Base-by-base conservation (phyloP, 2,888 invertebrate genomes). In the Ditula angustiorana region DNA sequence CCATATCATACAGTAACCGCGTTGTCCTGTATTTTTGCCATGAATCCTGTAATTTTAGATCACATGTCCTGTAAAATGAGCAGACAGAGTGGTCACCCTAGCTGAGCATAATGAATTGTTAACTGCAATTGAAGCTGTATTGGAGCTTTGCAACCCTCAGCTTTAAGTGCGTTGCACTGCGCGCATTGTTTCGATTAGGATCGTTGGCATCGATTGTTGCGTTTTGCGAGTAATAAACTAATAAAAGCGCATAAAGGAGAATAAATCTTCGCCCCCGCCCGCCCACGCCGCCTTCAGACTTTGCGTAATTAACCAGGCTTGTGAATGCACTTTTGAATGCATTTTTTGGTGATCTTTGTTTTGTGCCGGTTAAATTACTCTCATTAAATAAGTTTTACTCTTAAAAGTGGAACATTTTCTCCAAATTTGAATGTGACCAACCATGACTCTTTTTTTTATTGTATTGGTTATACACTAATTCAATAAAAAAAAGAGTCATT, bases 211-310 rank as follows among this genome's bases (percentile, higher is more conserved):
- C 65, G 68, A 77, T 77, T 73, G 73, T 75, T 70, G 67, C 68
- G 66, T 71, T 71, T 69, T 69, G 71, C 58, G 69, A 69, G 73
- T 73, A 74, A 76, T 78, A 67, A 67, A 41, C 19, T 41, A 41
- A 41, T 41, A 41, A 41, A 61, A 62, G 70, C 67, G 69, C 70
- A 74, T 79, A 82, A 79, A 79, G 80, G 73, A 76, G 72, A 67
- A 75, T 83, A 82, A 84, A 85, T 86, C 79, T 78, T 71, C 71
- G 68, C 78, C 78, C 78, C 79, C 80, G 75, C 78, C 80, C 57
- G 71, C 67, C 72, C 77, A 76, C 74, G 74, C 79, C 79, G 80
- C 79, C 79, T 79, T 81, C 72, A 67, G 73, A 69, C 69, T 63
- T 80, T 78, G 68, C 74, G 71, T 79, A 81, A 82, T 83, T 82